Conservation (phyloP, 2,888 invertebrate species). For the Poecilobothrus nobilitatus region DNA sequence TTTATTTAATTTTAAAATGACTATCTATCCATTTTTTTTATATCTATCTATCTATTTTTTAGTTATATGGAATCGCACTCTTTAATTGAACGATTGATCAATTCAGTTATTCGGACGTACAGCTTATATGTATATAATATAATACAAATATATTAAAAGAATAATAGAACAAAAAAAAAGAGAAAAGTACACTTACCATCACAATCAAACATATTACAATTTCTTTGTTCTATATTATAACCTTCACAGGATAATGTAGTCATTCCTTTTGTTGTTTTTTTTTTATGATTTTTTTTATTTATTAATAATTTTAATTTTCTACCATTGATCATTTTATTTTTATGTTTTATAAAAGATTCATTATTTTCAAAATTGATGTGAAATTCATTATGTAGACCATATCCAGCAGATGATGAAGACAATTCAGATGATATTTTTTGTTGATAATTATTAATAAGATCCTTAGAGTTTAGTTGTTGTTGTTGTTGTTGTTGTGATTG, state of each 20-base stretch:
- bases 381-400: not conserved
- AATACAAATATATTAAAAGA: no score
- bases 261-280: conserved; percentile 25
- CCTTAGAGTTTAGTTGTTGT: conserved; percentile 15
- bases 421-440: not conserved
- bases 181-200: conserved; percentile 32
- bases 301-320: conserved; percentile 25
- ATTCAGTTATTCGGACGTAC: no score
- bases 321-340: conserved; percentile 23
- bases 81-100: no score
- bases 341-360: not conserved
- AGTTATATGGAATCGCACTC: no score
- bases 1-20: no score
- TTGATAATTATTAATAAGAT: not conserved
- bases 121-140: no score
- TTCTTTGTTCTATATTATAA: conserved; percentile 44
- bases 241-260: conserved; percentile 43
- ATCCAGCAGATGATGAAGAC: not conserved
- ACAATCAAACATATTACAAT: conserved; percentile 44
- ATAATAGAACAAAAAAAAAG: not conserved
- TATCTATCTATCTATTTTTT: no score
- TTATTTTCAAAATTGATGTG: not conserved
- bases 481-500: conserved; percentile 22
- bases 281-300: conserved; percentile 33
- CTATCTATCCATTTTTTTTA: no score